These are phyloP conservation scores for Saturnia pavonia DNA, from an alignment of 2,888 invertebrate species.

Conservation along the genomic window DNA sequence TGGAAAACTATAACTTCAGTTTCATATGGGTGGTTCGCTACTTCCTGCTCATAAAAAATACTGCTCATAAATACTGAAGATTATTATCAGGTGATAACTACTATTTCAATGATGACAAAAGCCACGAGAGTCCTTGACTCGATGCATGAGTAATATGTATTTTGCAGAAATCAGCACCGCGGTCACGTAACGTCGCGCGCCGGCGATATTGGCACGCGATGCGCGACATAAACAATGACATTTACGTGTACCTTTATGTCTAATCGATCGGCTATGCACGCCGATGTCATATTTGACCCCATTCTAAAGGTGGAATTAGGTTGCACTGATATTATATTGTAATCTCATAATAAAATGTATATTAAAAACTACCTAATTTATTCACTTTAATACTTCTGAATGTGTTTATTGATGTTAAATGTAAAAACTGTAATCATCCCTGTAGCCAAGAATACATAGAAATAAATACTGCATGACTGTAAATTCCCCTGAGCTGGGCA, in stretches of 20 bases:
- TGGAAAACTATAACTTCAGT: too few relatives aligned
- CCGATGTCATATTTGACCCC: conserved; percentile 14
- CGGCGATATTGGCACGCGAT: conserved; percentile 37
- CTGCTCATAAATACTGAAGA: neutral
- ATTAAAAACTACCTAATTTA: neutral
- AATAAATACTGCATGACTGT: neutral
- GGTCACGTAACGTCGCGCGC: conserved; percentile 35
- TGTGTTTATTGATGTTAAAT: neutral
- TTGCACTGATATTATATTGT: neutral
- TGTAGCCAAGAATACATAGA: too few relatives aligned
- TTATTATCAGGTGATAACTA: neutral
- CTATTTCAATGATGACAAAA: conserved; percentile 8
- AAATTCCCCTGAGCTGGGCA: neutral
- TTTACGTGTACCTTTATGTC: conserved; percentile 42
- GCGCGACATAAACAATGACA: conserved; percentile 46
- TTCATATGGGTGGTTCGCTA: neutral
- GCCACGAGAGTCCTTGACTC: conserved; percentile 28
- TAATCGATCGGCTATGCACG: conserved; percentile 37
- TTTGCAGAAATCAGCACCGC: conserved; percentile 27
- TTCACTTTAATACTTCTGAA: neutral
- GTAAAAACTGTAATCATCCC: too few relatives aligned
- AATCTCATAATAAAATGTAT: neutral
- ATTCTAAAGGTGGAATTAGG: conserved; percentile 10
- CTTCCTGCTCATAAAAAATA: neutral
- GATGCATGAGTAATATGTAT: conserved; percentile 35